These are phyloP conservation scores for Telmatochromis sp. DNA, from an alignment of 2,113 vertebrate genomes.

Conservation along the genomic window DNA sequence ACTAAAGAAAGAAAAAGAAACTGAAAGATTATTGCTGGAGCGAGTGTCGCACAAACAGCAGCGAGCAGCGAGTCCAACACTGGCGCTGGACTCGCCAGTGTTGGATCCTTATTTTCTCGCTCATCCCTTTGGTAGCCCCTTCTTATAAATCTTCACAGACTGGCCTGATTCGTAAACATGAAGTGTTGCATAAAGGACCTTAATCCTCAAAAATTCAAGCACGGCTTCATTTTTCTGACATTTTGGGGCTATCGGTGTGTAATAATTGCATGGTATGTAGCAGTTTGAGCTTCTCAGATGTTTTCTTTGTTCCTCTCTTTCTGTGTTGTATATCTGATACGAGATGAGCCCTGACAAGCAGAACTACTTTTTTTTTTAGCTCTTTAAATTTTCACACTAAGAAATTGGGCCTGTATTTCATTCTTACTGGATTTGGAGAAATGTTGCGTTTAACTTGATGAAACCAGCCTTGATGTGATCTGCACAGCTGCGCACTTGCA, in stretches of 20 bases:
- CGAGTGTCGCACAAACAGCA: background rate
- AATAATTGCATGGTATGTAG: background rate
- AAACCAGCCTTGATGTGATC: background rate
- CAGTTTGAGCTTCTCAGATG: background rate
- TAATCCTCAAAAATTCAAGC: conserved; percentile 15
- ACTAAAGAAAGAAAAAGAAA: background rate
- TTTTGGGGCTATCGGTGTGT: background rate
- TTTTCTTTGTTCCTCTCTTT: background rate
- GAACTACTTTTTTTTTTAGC: background rate
- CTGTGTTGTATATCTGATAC: background rate
- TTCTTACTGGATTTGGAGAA: background rate
- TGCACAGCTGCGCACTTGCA: background rate
- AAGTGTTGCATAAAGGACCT: background rate
- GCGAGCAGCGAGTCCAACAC: background rate
- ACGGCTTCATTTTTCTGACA: conserved; percentile 11
- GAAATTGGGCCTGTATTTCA: background rate
- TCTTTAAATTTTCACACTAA: conserved; percentile 10
- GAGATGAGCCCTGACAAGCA: background rate
- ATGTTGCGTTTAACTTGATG: background rate
- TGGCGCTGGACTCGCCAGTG: background rate
- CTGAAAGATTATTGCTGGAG: background rate
- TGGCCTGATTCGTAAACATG: conserved; percentile 5
- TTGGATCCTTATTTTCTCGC: conserved; percentile 17
- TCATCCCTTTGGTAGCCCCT: background rate
- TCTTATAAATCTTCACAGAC: background rate